Conservation (phyloP, 1,140 invertebrate species). For the Dysdera silvatica region DNA sequence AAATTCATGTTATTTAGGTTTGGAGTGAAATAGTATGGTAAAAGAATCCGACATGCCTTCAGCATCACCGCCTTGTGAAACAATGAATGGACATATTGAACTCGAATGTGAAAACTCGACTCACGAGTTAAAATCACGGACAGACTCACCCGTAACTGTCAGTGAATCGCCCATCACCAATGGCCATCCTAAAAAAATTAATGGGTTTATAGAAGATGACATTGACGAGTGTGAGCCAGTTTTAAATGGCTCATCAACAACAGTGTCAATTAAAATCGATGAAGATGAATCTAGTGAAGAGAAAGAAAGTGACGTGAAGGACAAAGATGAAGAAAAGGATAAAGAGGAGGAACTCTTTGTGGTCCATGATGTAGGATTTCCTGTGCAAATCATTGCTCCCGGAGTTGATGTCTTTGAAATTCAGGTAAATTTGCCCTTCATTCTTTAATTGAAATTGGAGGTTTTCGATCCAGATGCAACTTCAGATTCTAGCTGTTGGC, state of each 20-base stretch:
- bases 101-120: slow-evolving; percentile 1
- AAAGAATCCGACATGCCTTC: slow-evolving; percentile 13
- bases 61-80: slow-evolving; percentile 8
- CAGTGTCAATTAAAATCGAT: neutral
- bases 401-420: slow-evolving; percentile 84
- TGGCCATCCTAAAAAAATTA: neutral
- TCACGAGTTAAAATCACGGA: slow-evolving; percentile 3
- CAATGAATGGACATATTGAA: slow-evolving; percentile 12
- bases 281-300: slow-evolving; percentile 2
- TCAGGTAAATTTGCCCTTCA: slow-evolving; percentile 54
- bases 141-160: neutral
- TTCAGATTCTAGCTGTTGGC: too few species aligned
- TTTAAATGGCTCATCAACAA: neutral
- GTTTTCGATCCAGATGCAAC: neutral
- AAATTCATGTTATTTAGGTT: too few species aligned
- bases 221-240: neutral
- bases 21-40: too few species aligned
- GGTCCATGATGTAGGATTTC: slow-evolving; percentile 88
- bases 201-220: neutral
- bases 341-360: slow-evolving; percentile 57
- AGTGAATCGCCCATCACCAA: neutral
- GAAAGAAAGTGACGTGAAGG: slow-evolving; percentile 5
- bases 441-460: neutral
- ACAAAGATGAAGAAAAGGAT: slow-evolving; percentile 12
- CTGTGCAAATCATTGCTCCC: slow-evolving; percentile 80